phyloP scores from a whole-genome alignment of 2,888 invertebrate genomes.

The Apodemia zela region DNA sequence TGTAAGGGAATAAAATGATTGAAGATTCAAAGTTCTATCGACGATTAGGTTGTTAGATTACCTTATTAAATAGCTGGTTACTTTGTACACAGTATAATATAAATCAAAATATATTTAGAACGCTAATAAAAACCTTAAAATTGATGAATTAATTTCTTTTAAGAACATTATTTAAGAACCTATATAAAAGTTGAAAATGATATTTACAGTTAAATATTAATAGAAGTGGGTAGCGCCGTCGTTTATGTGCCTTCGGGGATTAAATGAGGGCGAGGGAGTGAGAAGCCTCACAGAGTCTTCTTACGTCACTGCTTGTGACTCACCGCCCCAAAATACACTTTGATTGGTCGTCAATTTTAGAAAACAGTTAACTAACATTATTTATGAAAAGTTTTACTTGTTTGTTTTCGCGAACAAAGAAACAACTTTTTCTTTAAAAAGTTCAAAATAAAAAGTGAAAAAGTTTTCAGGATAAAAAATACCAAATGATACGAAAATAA shows the following conservation, averaged over 20 bases:
- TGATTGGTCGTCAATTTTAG: conserved; percentile 49
- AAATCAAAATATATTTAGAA: too few relatives aligned
- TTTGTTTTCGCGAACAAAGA: background rate
- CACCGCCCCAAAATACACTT: conserved; percentile 54
- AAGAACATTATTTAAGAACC: background rate
- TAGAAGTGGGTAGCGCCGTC: background rate
- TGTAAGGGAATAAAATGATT: too few relatives aligned
- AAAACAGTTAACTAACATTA: background rate
- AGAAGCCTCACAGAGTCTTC: conserved; percentile 47
- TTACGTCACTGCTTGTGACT: conserved; percentile 60
- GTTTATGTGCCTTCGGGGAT: conserved; percentile 27
- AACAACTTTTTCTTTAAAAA: background rate
- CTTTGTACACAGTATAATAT: too few relatives aligned
- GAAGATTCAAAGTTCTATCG: too few relatives aligned
- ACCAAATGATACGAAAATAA: background rate
- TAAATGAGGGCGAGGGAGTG: conserved; percentile 33
- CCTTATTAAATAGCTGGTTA: too few relatives aligned
- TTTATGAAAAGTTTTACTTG: background rate
- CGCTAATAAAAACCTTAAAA: background rate
- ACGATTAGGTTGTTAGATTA: too few relatives aligned
- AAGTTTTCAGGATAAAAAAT: too few relatives aligned
- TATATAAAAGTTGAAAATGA: background rate
- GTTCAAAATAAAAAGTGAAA: too few relatives aligned
- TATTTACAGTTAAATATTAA: conserved; percentile 11
- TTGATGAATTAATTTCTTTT: background rate